Base-by-base conservation (phyloP, 2,888 invertebrate species). In the Imbricaverruca yamaguchii region DNA sequence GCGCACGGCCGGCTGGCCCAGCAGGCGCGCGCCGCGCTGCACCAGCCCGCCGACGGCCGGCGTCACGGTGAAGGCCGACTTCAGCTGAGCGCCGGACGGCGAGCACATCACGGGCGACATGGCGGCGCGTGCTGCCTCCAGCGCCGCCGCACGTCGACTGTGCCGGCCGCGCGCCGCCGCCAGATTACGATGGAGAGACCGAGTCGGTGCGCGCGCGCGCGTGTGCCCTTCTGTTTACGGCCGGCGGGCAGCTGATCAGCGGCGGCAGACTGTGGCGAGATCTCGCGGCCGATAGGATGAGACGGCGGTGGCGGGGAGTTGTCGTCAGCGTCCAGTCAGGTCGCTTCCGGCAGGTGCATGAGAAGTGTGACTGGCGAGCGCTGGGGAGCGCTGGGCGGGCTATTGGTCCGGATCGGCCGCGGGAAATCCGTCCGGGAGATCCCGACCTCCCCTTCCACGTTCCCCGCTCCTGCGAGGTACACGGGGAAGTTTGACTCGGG, bases 61-160 rank as follows among this genome's bases (percentile, higher is more conserved):
- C 53, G 53, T 53, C 18, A 53, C 74, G 23, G 18, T 25, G 74
- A 74, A 53, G 23, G 74, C 74, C 53, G 74, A 53, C 53, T 74
- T 74, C 18, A 53, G 53, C 74, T 74, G 74, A 0, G 13, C 74
- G 74, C 74, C 74, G 8, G 74, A 53, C 53, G 74, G 9, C 13
- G 74, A 12, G 53, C 74, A 74, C 74, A 74, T 74, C 53, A 74
- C 74, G 9, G 74, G 74, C n/a, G 74, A 74, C 74, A 74, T 74
- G 18, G 53, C 53, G 23, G 65, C 18, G 53, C 53, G 53, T 74
- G 74, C 74, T 53, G 11, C 39, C 21, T 53, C 11, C 8, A 2
- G 53, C 39, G 23, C 18, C 53, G 0, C 23, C 53, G 23, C 53
- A 2, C 53, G 53, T 7, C 74, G 74, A 74, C 74, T 74, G 74